Evolutionary conservation across 2,888 invertebrate genomes (phyloP).

Genomic region (Ochropleura plecta): DNA sequence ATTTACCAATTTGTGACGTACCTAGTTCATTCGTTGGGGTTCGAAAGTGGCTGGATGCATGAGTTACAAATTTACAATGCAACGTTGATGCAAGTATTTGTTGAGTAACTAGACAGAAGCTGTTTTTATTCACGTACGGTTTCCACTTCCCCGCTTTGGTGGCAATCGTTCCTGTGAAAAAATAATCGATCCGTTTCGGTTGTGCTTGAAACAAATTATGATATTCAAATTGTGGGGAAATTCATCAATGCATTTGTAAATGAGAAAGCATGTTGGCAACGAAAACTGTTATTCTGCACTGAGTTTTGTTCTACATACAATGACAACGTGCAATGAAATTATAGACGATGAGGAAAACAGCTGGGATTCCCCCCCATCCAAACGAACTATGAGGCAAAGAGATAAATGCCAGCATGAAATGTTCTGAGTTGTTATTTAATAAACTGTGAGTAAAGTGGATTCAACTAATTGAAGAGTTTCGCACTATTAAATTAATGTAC

Average conservation of each 20-base stretch:
- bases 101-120: constrained; percentile 1
- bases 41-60: constrained; percentile 21
- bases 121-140: background rate
- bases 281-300: background rate
- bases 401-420: background rate
- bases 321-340: constrained; percentile 8
- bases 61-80: constrained; percentile 19
- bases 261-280: constrained; percentile 19
- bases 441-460: background rate
- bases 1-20: constrained; percentile 59
- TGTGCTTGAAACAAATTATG: background rate
- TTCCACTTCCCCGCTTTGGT: background rate
- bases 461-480: background rate
- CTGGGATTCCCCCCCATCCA: constrained; percentile 34
- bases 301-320: constrained; percentile 15
- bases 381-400: constrained; percentile 16
- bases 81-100: constrained; percentile 13
- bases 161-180: background rate
- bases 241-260: background rate
- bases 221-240: constrained; percentile 5
- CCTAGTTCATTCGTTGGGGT: constrained; percentile 27
- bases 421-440: background rate
- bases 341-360: constrained; percentile 48
- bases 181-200: background rate
- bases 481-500: background rate